Evolutionary conservation across 2,888 invertebrate genomes (phyloP).

Genomic region (Caenorhabditis parvicauda): DNA sequence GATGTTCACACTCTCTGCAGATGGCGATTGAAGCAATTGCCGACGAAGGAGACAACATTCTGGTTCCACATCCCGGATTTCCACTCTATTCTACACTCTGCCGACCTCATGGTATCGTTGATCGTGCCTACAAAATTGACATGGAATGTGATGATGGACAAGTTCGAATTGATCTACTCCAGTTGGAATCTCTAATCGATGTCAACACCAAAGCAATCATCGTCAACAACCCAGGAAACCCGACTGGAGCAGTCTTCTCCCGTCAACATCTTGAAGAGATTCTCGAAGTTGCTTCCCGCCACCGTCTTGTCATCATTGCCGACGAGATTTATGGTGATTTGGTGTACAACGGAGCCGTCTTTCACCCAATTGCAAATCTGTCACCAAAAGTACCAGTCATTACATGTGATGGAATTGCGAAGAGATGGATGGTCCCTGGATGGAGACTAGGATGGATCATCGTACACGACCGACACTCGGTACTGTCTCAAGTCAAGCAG

Average conservation of each 20-base stretch:
- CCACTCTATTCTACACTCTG: slow-evolving; percentile 61
- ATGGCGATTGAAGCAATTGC: slow-evolving; percentile 85
- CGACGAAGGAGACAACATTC: slow-evolving; percentile 84
- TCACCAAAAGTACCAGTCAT: slow-evolving; percentile 80
- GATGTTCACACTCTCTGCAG: slow-evolving; percentile 92
- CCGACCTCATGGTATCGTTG: slow-evolving; percentile 57
- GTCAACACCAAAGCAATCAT: slow-evolving; percentile 84
- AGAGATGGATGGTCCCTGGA: slow-evolving; percentile 91
- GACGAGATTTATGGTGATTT: slow-evolving; percentile 98
- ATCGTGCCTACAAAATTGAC: slow-evolving; percentile 52
- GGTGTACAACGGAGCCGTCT: slow-evolving; percentile 65
- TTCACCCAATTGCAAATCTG: slow-evolving; percentile 78
- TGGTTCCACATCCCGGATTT: slow-evolving; percentile 74
- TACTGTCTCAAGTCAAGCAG: slow-evolving; percentile 65
- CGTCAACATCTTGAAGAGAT: slow-evolving; percentile 79
- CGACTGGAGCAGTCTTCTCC: slow-evolving; percentile 90
- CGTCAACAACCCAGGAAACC: slow-evolving; percentile 95
- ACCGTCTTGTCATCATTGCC: slow-evolving; percentile 82
- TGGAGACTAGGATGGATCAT: slow-evolving; percentile 97
- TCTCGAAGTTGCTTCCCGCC: slow-evolving; percentile 41
- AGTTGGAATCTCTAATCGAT: slow-evolving; percentile 85
- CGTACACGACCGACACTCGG: slow-evolving; percentile 76
- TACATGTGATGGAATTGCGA: slow-evolving; percentile 90
- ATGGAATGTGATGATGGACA: slow-evolving; percentile 53
- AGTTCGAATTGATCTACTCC: slow-evolving; percentile 75